phyloP scores from a whole-genome alignment of 2,113 vertebrate genomes.

The Hippolais icterina region DNA sequence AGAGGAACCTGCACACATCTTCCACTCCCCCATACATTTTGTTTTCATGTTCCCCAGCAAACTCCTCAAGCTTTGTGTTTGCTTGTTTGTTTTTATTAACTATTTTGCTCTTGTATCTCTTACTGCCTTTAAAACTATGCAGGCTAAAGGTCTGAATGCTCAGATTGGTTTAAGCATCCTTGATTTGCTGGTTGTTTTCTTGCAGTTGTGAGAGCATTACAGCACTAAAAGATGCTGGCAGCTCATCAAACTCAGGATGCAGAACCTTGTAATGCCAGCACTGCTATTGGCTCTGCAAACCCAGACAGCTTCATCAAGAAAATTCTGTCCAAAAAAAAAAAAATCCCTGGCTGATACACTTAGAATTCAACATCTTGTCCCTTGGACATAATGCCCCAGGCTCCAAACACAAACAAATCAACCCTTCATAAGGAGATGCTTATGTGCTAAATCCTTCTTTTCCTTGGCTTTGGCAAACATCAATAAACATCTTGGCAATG shows the following conservation, averaged over 20 bases:
- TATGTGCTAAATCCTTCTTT: constrained; percentile 45
- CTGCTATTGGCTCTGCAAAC: not conserved
- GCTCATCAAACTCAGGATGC: not conserved
- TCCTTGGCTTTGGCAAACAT: constrained; percentile 49
- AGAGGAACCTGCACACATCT: not conserved
- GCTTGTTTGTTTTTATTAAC: not conserved
- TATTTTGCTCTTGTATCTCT: not conserved
- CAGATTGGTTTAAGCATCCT: not conserved
- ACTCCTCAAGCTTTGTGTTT: not conserved
- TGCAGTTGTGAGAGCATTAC: not conserved
- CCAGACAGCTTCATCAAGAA: not conserved
- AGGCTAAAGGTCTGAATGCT: not conserved
- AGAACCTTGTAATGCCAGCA: not conserved
- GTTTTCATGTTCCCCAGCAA: not conserved
- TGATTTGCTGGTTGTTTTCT: not conserved
- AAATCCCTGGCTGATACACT: not conserved
- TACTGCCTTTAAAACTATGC: not conserved
- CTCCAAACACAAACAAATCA: constrained; percentile 31
- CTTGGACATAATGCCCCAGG: constrained; percentile 7
- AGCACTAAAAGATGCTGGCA: not conserved
- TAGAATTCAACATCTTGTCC: constrained; percentile 7
- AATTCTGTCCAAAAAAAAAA: not conserved
- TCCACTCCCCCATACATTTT: not conserved
- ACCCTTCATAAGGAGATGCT: constrained; percentile 17
- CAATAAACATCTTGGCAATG: constrained; percentile 47